Conservation (phyloP, 2,113 vertebrate genomes). For the Ancistrus triradiatus region DNA sequence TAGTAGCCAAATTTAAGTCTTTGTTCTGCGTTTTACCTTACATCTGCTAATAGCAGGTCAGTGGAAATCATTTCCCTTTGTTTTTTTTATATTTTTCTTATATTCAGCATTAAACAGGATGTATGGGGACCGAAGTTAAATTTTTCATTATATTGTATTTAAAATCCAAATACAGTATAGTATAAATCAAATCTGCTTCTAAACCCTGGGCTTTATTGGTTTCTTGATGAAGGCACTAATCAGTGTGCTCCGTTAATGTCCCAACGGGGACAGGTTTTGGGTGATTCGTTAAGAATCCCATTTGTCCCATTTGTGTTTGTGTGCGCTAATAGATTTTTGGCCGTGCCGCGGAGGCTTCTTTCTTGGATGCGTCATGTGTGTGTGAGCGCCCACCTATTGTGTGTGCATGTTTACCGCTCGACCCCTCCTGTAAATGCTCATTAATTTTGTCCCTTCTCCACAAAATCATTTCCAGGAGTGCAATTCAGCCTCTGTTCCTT, state of each 20-base stretch:
- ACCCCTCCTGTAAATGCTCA: constrained; percentile 94
- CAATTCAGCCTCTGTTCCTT: constrained; percentile 99
- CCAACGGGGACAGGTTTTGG: constrained; percentile 51
- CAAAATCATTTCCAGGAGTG: constrained; percentile 87
- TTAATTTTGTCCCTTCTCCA: constrained; percentile 96
- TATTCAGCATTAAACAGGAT: constrained; percentile 14
- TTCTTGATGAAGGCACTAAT: constrained; percentile 33
- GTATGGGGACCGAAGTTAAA: background rate
- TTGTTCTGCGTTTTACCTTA: too few species aligned
- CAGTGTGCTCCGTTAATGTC: constrained; percentile 42
- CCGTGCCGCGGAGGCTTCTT: constrained; percentile 62
- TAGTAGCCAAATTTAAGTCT: too few species aligned
- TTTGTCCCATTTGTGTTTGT: constrained; percentile 22
- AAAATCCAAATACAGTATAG: background rate
- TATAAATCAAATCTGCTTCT: background rate
- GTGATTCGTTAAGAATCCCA: constrained; percentile 49
- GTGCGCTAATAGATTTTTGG: constrained; percentile 36
- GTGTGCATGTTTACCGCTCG: constrained; percentile 90
- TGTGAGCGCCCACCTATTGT: constrained; percentile 71
- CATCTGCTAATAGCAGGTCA: constrained; percentile 21
- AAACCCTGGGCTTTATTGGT: constrained; percentile 4
- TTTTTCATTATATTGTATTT: background rate
- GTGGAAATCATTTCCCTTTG: constrained; percentile 7
- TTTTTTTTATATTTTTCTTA: constrained; percentile 34
- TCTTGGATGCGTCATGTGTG: constrained; percentile 66